These are phyloP conservation scores for Corythoichthys intestinalis DNA, from an alignment of 2,113 vertebrate species.

Conservation along the genomic window DNA sequence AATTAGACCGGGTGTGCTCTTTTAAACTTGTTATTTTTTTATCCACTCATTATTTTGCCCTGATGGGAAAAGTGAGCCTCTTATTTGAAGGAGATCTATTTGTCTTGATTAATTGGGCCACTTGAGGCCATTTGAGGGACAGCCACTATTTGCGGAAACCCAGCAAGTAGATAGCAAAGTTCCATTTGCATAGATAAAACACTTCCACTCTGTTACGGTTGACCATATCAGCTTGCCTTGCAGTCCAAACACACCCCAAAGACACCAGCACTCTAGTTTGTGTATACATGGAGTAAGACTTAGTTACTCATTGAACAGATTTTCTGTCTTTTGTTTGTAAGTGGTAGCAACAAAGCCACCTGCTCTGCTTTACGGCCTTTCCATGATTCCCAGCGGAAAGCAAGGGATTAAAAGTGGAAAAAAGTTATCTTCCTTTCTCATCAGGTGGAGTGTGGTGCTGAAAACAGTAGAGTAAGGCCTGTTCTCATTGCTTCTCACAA, in stretches of 20 bases:
- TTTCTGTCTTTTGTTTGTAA: constrained; percentile 51
- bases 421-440: constrained; percentile 62
- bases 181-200: constrained; percentile 1
- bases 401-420: constrained; percentile 56
- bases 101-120: not conserved
- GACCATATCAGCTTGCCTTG: not conserved
- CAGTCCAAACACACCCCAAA: constrained; percentile 30
- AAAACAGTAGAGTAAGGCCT: constrained; percentile 32
- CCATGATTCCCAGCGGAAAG: constrained; percentile 70
- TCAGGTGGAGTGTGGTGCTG: constrained; percentile 48
- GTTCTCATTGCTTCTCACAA: constrained; percentile 11
- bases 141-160: not conserved
- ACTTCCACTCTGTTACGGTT: not conserved
- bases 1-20: too few relatives aligned
- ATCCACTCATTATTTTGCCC: not conserved
- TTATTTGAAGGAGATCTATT: not conserved
- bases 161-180: not conserved
- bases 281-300: constrained; percentile 38
- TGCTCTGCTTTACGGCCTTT: constrained; percentile 65
- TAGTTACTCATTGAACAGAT: constrained; percentile 66
- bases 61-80: not conserved
- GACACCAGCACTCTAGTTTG: constrained; percentile 17
- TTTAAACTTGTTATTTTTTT: not conserved
- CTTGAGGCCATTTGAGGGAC: not conserved
- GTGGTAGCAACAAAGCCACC: constrained; percentile 54